Evolutionary conservation across 2,113 vertebrate species (phyloP).

Genomic region (Psephotus haematonotus): DNA sequence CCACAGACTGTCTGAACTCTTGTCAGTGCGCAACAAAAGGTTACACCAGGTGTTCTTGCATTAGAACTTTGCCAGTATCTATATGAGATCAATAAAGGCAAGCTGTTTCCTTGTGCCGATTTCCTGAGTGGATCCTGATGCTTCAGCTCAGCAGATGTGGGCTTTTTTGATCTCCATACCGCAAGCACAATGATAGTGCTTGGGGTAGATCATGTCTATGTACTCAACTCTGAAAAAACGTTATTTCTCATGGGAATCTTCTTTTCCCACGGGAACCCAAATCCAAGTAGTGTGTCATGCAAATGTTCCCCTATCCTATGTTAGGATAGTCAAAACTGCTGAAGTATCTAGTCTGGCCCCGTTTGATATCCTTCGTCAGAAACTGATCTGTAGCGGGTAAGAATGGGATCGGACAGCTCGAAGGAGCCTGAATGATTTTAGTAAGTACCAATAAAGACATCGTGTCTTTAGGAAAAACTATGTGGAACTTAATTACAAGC

Average conservation of each 20-base stretch:
- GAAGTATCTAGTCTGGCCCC: neutral
- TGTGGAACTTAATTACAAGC: neutral
- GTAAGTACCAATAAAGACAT: neutral
- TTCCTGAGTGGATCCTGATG: accelerated
- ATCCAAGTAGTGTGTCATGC: accelerated
- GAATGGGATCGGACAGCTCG: accelerated
- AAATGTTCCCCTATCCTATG: accelerated
- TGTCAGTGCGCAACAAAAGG: accelerated
- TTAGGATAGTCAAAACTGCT: neutral
- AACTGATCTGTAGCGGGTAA: neutral
- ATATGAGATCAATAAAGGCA: neutral
- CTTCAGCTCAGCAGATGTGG: neutral
- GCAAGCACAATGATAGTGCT: accelerated
- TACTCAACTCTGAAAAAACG: neutral
- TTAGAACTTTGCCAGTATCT: accelerated
- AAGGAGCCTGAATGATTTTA: neutral
- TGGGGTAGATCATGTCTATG: too few species aligned
- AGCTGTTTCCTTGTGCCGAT: accelerated
- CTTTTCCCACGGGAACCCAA: neutral
- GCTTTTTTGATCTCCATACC: accelerated
- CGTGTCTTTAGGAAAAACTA: neutral
- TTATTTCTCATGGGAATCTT: neutral
- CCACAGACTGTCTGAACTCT: neutral
- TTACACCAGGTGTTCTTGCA: accelerated
- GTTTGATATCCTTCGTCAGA: neutral